Conservation (phyloP, 2,797 vertebrate species). For the Bradypus variegatus region DNA sequence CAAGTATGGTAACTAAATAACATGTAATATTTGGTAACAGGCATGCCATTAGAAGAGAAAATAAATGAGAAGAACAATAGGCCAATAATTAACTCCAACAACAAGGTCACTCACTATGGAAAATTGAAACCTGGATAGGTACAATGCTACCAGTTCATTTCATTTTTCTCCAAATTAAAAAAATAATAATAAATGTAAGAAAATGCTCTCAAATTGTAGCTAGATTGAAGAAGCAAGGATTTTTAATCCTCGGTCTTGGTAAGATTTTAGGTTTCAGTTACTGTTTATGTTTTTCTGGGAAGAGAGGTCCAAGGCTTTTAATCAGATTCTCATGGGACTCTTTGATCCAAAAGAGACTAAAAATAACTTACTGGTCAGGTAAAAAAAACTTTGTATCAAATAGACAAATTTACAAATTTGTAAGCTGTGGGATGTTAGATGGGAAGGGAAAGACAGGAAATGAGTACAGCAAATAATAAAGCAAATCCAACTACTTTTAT, state of each 20-base stretch:
- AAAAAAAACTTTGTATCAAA: neutral
- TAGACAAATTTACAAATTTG: neutral
- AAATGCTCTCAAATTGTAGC: neutral
- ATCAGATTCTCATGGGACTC: neutral
- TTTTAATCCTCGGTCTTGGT: neutral
- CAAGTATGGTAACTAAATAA: neutral
- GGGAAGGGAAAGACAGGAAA: neutral
- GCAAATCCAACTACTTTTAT: neutral
- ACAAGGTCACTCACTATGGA: neutral
- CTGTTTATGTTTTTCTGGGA: neutral
- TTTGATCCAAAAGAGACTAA: conserved; percentile 5
- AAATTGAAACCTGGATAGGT: conserved; percentile 5
- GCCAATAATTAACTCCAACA: neutral
- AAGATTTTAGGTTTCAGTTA: neutral
- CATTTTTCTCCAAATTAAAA: conserved; percentile 24
- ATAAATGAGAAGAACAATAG: neutral
- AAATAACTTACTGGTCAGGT: neutral
- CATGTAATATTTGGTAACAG: neutral
- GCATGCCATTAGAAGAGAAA: neutral
- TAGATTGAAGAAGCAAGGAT: neutral
- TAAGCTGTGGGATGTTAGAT: neutral
- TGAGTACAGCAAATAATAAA: neutral
- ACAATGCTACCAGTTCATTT: neutral
- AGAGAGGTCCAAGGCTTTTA: neutral
- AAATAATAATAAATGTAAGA: neutral